Base-by-base conservation (phyloP, 1,140 invertebrate genomes). In the Leptopilina boulardi region DNA sequence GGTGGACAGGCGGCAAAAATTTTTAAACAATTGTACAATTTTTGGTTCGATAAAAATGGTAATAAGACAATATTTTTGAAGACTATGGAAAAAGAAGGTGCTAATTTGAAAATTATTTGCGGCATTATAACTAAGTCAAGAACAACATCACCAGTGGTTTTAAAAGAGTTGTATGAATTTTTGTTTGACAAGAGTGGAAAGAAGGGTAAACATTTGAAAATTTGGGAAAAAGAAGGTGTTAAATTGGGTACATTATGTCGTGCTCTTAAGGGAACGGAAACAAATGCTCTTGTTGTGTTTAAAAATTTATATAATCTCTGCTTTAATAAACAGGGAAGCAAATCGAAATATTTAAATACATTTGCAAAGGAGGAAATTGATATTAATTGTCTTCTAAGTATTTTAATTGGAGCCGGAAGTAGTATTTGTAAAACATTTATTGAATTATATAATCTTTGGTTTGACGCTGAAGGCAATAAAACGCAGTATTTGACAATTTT, bases 1-100 rank as follows among this genome's bases (percentile, higher is more conserved):
- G 56, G 56, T 9, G 3, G 10, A 1, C 21, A 78, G n/a, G 42
- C 19, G 2, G 34, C 15, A 11, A 59, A 74, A 59, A 42, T 34
- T 56, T 74, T 78, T 41, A 71, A 70, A 26, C 42, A 54, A 0
- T 13, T 77, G 19, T 71, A 54, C 38, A 47, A 74, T 51, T 3
- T 74, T n/a, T 51, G 2, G 44, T 78, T 78, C 15, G 42, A 74
- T 15, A 19, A 38, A 3, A 47, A 70, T 1, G 76, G 72, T n/a
- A 54, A 74, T 0, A 66, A 54, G 13, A 51, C 2, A 4, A 1
- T 1, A 8, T 18, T n/a, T 15, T 51, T 51, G 1, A 5, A 51
- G 47, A 8, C 18, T n/a, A 18, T 51, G 15, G n/a, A 51, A 15
- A 6, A 15, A 8, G 47, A 51, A 5, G 47, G 47, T 18, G 47